These are phyloP conservation scores for Daphoenositta chrysoptera DNA, from an alignment of 2,113 vertebrate species.

Conservation along the genomic window DNA sequence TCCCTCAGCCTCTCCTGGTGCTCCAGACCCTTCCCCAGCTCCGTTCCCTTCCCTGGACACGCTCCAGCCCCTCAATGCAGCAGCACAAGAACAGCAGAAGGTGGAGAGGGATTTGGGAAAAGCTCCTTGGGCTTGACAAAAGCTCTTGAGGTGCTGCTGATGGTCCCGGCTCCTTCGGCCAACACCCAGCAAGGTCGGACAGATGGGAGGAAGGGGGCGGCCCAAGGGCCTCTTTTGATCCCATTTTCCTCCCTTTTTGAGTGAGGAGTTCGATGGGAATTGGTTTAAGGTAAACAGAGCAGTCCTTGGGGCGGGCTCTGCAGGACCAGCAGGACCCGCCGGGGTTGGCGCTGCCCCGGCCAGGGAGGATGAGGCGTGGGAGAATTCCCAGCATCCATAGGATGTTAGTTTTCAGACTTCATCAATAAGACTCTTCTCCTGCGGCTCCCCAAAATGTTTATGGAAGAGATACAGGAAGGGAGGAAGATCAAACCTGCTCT, in stretches of 20 bases:
- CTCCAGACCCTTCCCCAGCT: neutral
- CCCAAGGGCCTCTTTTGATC: neutral
- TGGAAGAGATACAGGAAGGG: slow-evolving; percentile 60
- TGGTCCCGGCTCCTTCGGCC: neutral
- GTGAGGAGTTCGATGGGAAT: neutral
- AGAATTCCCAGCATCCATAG: slow-evolving; percentile 3
- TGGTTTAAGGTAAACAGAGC: neutral
- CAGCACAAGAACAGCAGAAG: neutral
- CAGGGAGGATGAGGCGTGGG: neutral
- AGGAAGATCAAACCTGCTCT: slow-evolving; percentile 64
- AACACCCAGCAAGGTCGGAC: rapidly evolving
- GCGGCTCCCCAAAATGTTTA: slow-evolving; percentile 48
- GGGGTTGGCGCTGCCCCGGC: neutral
- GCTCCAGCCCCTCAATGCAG: neutral
- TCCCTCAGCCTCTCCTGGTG: rapidly evolving
- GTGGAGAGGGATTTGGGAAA: neutral
- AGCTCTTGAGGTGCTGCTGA: neutral
- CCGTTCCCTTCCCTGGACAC: rapidly evolving
- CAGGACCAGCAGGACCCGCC: neutral
- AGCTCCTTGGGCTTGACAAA: neutral
- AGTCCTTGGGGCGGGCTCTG: neutral
- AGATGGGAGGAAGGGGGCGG: neutral
- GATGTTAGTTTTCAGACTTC: slow-evolving; percentile 34
- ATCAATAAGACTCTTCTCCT: slow-evolving; percentile 40
- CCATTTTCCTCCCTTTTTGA: neutral